Evolutionary conservation across 1,140 invertebrate genomes (phyloP).

Genomic region (Stenopsyche tienmushanensis): DNA sequence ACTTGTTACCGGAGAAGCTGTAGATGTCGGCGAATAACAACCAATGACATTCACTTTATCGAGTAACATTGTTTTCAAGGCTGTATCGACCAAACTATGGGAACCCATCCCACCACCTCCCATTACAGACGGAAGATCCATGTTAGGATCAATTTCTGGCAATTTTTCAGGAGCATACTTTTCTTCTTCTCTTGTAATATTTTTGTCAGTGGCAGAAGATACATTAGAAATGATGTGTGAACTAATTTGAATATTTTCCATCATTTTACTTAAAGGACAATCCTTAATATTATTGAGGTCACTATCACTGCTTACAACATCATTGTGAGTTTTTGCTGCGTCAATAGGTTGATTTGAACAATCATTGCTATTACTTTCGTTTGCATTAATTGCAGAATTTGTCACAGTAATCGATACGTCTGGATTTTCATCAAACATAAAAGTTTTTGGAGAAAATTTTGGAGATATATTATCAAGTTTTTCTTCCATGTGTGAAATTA

Average conservation of each 20-base stretch:
- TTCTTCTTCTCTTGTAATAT: too few relatives aligned
- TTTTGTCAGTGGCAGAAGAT: too few relatives aligned
- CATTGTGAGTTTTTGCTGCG: background rate
- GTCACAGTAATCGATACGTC: background rate
- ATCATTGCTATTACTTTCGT: background rate
- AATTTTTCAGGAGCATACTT: too few relatives aligned
- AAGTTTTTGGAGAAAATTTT: constrained; percentile 20
- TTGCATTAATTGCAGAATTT: too few relatives aligned
- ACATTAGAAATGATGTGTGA: too few relatives aligned
- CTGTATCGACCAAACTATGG: constrained; percentile 49
- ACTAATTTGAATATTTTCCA: too few relatives aligned
- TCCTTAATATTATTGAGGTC: too few relatives aligned
- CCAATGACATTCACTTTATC: constrained; percentile 49
- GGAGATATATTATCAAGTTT: constrained; percentile 45
- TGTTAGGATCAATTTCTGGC: background rate
- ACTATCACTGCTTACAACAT: too few relatives aligned
- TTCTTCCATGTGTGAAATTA: constrained; percentile 51
- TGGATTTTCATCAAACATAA: background rate
- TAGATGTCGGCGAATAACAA: background rate
- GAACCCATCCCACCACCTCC: constrained; percentile 1
- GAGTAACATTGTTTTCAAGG: constrained; percentile 56
- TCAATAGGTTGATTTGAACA: background rate
- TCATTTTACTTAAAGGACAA: too few relatives aligned
- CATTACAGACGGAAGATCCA: constrained; percentile 6
- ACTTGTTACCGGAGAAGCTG: background rate